These are phyloP conservation scores for Apteryx owenii DNA, from an alignment of 2,113 vertebrate species.

Conservation along the genomic window DNA sequence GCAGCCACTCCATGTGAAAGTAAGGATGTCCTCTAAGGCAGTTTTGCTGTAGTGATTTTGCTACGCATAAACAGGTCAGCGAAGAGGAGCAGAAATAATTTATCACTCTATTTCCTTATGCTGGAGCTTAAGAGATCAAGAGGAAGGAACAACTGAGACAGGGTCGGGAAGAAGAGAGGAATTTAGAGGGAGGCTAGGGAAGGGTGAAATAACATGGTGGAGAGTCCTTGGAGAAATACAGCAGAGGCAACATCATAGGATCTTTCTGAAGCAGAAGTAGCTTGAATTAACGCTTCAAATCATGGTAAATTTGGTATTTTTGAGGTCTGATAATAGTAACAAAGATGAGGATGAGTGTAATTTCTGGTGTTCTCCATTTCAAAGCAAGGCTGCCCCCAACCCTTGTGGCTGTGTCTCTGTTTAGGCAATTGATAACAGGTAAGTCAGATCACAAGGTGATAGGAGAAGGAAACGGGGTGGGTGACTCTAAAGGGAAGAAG, in stretches of 20 bases:
- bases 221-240: background rate
- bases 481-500: background rate
- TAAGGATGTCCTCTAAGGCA: background rate
- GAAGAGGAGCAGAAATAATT: background rate
- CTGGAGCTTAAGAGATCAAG: background rate
- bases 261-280: background rate
- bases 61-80: background rate
- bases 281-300: background rate
- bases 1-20: background rate
- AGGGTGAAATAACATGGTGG: background rate
- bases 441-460: background rate
- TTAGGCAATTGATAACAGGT: background rate
- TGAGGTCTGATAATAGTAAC: background rate
- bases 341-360: background rate
- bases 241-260: background rate
- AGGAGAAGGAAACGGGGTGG: background rate
- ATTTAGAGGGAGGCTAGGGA: background rate
- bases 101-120: background rate
- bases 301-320: background rate
- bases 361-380: background rate
- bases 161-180: background rate
- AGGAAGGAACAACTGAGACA: background rate
- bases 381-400: background rate
- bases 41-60: background rate
- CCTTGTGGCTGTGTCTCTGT: background rate